Percentiles rank a stretch among this genome's conserved stretches.
Conservation (phyloP, 2,888 invertebrate species). For the Brachycybe producta region DNA sequence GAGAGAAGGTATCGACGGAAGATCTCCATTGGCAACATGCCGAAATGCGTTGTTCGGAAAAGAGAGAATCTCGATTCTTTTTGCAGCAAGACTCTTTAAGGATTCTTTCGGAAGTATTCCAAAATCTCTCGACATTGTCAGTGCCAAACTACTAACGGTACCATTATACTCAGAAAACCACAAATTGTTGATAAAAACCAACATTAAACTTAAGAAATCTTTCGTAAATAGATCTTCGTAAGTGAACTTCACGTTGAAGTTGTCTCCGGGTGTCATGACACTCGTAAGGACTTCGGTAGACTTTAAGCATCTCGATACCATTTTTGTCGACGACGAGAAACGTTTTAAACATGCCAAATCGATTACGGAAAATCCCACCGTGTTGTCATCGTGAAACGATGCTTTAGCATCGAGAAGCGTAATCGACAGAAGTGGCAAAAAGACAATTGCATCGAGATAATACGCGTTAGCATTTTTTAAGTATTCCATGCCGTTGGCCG, state of each 20-base stretch:
- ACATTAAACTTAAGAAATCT: neutral
- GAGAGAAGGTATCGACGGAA: neutral
- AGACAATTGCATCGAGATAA: too few species aligned
- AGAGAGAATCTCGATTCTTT: neutral
- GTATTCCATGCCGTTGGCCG: too few species aligned
- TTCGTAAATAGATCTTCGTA: neutral
- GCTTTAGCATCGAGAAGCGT: too few species aligned
- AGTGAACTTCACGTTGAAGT: neutral
- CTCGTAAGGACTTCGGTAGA: neutral
- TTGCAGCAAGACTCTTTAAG: neutral
- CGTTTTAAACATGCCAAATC: too few species aligned
- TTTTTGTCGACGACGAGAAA: too few species aligned
- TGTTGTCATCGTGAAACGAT: too few species aligned
- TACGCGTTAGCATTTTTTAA: too few species aligned
- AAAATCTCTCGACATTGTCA: neutral
- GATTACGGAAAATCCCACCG: too few species aligned
- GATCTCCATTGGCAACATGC: neutral
- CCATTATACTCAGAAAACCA: conserved; percentile 2
- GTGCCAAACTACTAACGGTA: neutral
- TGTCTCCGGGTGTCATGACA: neutral
- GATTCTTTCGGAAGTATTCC: neutral
- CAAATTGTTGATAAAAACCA: neutral
- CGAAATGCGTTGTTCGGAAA: neutral
- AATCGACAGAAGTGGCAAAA: too few species aligned
- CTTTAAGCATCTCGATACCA: neutral